Percentiles rank a stretch among this genome's conserved stretches.
These are phyloP conservation scores for Takifugu flavidus DNA, from an alignment of 2,113 vertebrate species.

Conservation along the genomic window DNA sequence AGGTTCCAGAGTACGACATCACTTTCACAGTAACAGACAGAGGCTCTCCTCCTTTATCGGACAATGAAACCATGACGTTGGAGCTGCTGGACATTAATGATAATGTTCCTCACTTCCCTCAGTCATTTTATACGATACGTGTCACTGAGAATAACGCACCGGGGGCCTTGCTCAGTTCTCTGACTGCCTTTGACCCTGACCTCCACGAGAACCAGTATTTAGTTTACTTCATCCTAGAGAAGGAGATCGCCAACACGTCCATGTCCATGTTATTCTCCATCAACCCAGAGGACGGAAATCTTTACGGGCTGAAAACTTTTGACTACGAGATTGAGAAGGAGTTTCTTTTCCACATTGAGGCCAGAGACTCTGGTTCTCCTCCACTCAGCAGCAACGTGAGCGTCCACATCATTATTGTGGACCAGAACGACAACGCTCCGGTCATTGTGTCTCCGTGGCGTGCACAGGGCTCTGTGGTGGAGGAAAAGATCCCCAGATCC, in stretches of 20 bases:
- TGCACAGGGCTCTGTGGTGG: constrained; percentile 74
- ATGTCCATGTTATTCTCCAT: constrained; percentile 67
- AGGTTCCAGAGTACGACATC: constrained; percentile 65
- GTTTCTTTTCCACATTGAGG: constrained; percentile 65
- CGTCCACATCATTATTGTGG: constrained; percentile 74
- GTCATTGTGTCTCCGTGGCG: constrained; percentile 76
- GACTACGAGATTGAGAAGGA: constrained; percentile 67
- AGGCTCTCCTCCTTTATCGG: constrained; percentile 69
- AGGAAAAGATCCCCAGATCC: constrained; percentile 69
- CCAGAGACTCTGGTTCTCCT: constrained; percentile 64
- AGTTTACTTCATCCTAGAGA: constrained; percentile 63
- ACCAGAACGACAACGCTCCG: constrained; percentile 79
- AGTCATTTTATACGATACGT: constrained; percentile 60
- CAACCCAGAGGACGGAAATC: constrained; percentile 66
- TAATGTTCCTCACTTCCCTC: constrained; percentile 67
- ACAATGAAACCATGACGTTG: constrained; percentile 71
- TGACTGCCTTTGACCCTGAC: constrained; percentile 65
- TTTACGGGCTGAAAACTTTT: constrained; percentile 66
- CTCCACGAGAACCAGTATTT: constrained; percentile 66
- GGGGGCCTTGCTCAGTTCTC: constrained; percentile 57
- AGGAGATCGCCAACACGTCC: constrained; percentile 55
- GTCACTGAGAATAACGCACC: constrained; percentile 75
- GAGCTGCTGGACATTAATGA: constrained; percentile 73
- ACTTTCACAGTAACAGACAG: constrained; percentile 66
- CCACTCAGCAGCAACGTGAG: constrained; percentile 75